phyloP scores from a whole-genome alignment of 2,888 invertebrate species.

The Rotaria macrura region DNA sequence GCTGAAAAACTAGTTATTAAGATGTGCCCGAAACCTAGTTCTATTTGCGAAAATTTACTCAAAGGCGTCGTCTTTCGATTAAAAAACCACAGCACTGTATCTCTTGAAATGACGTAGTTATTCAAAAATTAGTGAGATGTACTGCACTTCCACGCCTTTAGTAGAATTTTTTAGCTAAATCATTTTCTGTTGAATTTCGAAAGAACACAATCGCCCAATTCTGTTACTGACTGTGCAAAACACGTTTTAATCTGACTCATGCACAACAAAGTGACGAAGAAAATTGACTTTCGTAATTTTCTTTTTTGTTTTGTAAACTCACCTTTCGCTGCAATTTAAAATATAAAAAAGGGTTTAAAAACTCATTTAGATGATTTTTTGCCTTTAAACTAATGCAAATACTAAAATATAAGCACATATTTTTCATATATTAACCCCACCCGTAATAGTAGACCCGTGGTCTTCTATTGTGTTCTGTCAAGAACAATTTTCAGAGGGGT shows the following conservation, averaged over 20 bases:
- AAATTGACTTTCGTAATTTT: neutral
- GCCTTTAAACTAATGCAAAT: neutral
- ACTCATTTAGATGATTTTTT: neutral
- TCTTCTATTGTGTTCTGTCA: too few species aligned
- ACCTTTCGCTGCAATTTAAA: slow-evolving; percentile 12
- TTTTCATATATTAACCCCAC: too few species aligned
- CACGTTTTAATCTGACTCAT: neutral
- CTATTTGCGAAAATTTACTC: neutral
- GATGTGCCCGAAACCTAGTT: neutral
- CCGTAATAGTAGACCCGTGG: too few species aligned
- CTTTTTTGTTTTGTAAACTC: slow-evolving; percentile 19
- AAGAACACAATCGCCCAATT: neutral
- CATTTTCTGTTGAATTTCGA: slow-evolving; percentile 5
- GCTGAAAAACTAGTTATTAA: neutral
- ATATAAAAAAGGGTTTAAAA: neutral
- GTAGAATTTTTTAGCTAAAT: neutral
- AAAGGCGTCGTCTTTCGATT: neutral
- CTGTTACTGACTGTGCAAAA: neutral
- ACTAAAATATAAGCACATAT: neutral
- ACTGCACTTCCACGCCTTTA: neutral
- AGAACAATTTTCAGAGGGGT: too few species aligned
- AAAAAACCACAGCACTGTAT: neutral
- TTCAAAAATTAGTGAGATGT: slow-evolving; percentile 7
- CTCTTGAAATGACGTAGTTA: neutral
- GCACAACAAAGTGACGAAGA: neutral